These are phyloP conservation scores for Emmelina monodactyla DNA, from an alignment of 2,888 invertebrate genomes.

Conservation along the genomic window DNA sequence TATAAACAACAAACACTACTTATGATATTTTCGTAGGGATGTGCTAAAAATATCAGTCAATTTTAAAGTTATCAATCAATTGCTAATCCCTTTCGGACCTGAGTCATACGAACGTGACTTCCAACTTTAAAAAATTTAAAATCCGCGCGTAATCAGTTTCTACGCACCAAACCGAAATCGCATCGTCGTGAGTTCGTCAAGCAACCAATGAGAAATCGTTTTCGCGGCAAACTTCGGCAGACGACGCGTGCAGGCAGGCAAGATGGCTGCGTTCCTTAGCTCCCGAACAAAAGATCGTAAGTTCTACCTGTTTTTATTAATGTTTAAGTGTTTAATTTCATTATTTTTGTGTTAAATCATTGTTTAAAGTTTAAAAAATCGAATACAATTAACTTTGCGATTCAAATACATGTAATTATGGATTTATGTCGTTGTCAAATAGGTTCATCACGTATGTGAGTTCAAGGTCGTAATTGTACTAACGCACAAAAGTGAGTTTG, in stretches of 20 bases:
- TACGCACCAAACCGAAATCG: not conserved
- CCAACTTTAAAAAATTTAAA: constrained; percentile 1
- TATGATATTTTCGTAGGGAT: too few species aligned
- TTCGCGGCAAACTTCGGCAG: not conserved
- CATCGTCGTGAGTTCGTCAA: constrained; percentile 2
- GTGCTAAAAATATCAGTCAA: too few species aligned
- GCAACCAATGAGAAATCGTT: constrained; percentile 2
- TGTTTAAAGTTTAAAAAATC: not conserved
- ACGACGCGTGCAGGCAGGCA: constrained; percentile 1
- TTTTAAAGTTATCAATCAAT: too few species aligned
- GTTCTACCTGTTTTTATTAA: constrained; percentile 1
- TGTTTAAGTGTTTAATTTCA: not conserved
- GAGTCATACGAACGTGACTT: constrained; percentile 2
- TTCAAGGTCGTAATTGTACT: constrained; percentile 2
- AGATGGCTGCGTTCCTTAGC: constrained; percentile 2
- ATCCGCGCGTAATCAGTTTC: not conserved
- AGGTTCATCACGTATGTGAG: not conserved
- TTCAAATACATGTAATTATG: not conserved
- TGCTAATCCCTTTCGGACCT: constrained; percentile 2
- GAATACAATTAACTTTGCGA: not conserved
- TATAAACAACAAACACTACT: too few species aligned
- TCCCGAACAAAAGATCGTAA: not conserved
- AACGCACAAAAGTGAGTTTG: constrained; percentile 1
- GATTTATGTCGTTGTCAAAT: not conserved
- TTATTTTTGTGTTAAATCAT: not conserved